Percentiles rank a stretch among this genome's conserved stretches.
These are phyloP conservation scores for Xylota sylvarum DNA, from an alignment of 2,888 invertebrate genomes.

Conservation along the genomic window DNA sequence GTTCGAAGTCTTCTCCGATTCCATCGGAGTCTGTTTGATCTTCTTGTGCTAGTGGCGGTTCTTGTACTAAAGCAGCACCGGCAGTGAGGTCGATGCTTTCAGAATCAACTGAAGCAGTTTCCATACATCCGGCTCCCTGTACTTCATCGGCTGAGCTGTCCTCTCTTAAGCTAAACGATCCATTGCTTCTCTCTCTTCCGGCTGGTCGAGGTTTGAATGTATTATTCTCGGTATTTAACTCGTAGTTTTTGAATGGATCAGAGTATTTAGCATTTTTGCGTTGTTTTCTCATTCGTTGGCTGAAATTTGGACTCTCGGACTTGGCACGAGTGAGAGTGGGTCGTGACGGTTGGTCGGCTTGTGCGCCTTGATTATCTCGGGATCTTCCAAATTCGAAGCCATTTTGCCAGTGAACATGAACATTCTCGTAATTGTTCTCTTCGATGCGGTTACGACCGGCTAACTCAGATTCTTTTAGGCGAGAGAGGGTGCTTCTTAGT, in stretches of 20 bases:
- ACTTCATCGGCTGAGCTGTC: slow-evolving; percentile 48
- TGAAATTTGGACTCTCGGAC: slow-evolving; percentile 84
- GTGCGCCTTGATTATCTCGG: slow-evolving; percentile 79
- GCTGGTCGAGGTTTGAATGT: slow-evolving; percentile 81
- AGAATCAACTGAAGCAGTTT: slow-evolving; percentile 51
- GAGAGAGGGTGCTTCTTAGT: slow-evolving; percentile 82
- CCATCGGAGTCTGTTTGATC: slow-evolving; percentile 63
- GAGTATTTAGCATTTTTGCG: slow-evolving; percentile 79
- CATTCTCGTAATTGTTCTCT: slow-evolving; percentile 84
- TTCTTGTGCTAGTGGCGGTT: slow-evolving; percentile 38
- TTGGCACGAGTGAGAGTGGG: slow-evolving; percentile 82
- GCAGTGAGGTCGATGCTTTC: slow-evolving; percentile 58
- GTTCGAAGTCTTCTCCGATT: slow-evolving; percentile 60
- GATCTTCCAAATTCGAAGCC: slow-evolving; percentile 84
- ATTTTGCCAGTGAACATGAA: slow-evolving; percentile 84
- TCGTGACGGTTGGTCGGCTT: slow-evolving; percentile 78
- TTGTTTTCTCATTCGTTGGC: slow-evolving; percentile 78
- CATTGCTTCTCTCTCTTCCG: slow-evolving; percentile 48
- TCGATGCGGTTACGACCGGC: slow-evolving; percentile 80
- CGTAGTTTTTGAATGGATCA: slow-evolving; percentile 84
- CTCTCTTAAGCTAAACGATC: slow-evolving; percentile 52
- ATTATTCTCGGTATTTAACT: slow-evolving; percentile 83
- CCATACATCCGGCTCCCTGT: slow-evolving; percentile 40
- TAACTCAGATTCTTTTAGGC: slow-evolving; percentile 81
- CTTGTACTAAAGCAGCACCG: slow-evolving; percentile 35